These are phyloP conservation scores for Amitus sp. DNA, from an alignment of 2,888 invertebrate genomes.

Conservation along the genomic window DNA sequence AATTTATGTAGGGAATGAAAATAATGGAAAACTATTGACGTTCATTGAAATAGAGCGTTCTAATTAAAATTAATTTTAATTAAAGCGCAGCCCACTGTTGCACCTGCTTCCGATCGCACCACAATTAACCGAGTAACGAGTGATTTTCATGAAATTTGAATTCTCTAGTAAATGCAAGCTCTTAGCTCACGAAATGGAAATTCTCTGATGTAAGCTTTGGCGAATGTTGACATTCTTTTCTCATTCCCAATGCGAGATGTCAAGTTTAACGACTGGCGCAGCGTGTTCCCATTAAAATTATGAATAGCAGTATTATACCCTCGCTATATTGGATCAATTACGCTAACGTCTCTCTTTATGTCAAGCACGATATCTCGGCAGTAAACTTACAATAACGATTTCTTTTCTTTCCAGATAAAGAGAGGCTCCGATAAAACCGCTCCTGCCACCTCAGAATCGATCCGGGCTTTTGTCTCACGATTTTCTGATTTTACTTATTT, in stretches of 20 bases:
- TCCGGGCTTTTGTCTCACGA: background rate
- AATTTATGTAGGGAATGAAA: no score
- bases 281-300: slow-evolving; percentile 41
- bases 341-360: slow-evolving; percentile 37
- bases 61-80: no score
- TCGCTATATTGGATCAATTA: slow-evolving; percentile 45
- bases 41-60: no score
- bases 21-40: no score
- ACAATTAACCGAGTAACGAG: background rate
- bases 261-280: slow-evolving; percentile 35
- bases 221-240: slow-evolving; percentile 35
- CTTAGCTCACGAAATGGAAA: slow-evolving; percentile 29
- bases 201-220: slow-evolving; percentile 27
- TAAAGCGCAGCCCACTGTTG: slow-evolving; percentile 5
- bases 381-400: slow-evolving; percentile 27
- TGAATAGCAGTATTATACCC: slow-evolving; percentile 46
- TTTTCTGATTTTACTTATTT: background rate
- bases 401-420: slow-evolving; percentile 10
- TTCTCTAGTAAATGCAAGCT: slow-evolving; percentile 21
- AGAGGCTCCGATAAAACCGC: background rate
- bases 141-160: background rate
- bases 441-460: background rate
- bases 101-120: slow-evolving; percentile 5
- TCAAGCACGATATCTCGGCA: slow-evolving; percentile 22
- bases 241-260: slow-evolving; percentile 15